phyloP scores from a whole-genome alignment of 2,113 vertebrate species.

The Seriola dumerili region DNA sequence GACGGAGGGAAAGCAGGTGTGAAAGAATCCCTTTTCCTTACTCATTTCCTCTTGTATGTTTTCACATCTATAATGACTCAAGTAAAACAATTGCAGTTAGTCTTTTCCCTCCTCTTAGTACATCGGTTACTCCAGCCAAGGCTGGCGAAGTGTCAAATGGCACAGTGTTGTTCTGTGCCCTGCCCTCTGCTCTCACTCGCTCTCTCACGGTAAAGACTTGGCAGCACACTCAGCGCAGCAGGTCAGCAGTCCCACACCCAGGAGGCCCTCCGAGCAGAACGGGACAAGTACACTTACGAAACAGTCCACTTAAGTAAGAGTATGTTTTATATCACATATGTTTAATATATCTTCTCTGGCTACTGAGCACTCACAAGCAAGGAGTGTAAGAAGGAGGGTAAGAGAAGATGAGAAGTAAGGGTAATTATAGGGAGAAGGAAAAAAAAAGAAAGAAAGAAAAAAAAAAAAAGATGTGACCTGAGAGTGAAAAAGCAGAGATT shows the following conservation, averaged over 20 bases:
- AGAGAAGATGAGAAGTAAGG: not conserved
- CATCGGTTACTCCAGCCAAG: conserved; percentile 49
- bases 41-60: conserved; percentile 51
- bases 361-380: not conserved
- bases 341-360: conserved; percentile 33
- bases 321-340: conserved; percentile 57
- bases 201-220: conserved; percentile 69
- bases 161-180: conserved; percentile 56
- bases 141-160: conserved; percentile 69
- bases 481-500: not conserved
- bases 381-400: not conserved
- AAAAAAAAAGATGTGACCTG: conserved; percentile 2
- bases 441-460: not conserved
- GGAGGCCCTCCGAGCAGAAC: conserved; percentile 59
- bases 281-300: conserved; percentile 66
- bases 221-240: conserved; percentile 64
- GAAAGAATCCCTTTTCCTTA: conserved; percentile 58
- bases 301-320: conserved; percentile 47
- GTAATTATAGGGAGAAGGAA: not conserved
- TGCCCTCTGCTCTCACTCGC: conserved; percentile 53
- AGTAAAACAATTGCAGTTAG: conserved; percentile 54
- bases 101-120: conserved; percentile 45
- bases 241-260: conserved; percentile 73
- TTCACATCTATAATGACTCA: conserved; percentile 42
- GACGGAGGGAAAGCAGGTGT: conserved; percentile 57